Conservation (phyloP, 2,113 vertebrate species). For the Furnarius figulus region DNA sequence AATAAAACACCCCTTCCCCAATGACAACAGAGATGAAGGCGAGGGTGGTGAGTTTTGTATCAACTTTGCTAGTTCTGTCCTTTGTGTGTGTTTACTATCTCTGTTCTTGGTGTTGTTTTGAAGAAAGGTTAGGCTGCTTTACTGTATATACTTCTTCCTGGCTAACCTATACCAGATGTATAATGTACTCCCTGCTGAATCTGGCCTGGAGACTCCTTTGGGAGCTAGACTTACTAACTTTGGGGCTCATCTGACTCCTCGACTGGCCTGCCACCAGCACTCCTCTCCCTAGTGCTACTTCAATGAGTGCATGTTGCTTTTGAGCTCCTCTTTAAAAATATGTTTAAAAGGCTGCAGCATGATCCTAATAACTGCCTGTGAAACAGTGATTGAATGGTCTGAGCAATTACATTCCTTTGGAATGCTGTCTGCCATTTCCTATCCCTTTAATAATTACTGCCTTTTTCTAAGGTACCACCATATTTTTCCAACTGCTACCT, state of each 20-base stretch:
- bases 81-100: neutral
- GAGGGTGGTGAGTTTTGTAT: neutral
- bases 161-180: neutral
- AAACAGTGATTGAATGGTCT: slow-evolving; percentile 16
- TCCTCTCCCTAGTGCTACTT: neutral
- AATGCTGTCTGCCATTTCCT: slow-evolving; percentile 39
- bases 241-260: neutral
- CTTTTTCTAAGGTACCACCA: neutral
- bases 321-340: neutral
- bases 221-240: neutral
- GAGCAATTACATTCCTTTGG: slow-evolving; percentile 1
- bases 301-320: neutral
- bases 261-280: neutral
- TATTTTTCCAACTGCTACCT: slow-evolving; percentile 26
- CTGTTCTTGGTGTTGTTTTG: neutral
- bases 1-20: neutral
- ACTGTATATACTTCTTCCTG: neutral
- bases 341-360: neutral
- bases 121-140: neutral
- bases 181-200: neutral
- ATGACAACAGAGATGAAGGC: neutral
- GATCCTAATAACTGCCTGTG: neutral
- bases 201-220: neutral
- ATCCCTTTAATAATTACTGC: slow-evolving; percentile 19
- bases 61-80: neutral